Evolutionary conservation across 2,113 vertebrate species (phyloP).

Genomic region (Oxyura jamaicensis): DNA sequence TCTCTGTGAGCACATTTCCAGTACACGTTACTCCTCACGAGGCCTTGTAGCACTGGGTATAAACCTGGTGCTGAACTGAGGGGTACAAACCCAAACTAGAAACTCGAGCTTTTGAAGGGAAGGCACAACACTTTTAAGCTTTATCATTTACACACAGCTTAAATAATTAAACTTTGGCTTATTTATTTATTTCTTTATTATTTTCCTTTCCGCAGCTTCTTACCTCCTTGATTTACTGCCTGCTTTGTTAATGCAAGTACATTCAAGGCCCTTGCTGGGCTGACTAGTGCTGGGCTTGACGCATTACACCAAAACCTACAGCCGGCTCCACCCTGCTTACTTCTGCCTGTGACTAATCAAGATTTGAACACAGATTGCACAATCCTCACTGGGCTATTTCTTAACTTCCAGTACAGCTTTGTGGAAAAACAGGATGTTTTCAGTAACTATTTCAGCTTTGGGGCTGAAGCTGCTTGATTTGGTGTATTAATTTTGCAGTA

Average conservation of each 20-base stretch:
- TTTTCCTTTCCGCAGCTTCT: not conserved
- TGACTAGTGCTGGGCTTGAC: not conserved
- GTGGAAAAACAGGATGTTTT: not conserved
- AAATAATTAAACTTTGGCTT: not conserved
- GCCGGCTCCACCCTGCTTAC: not conserved
- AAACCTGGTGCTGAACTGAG: not conserved
- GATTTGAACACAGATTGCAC: constrained; percentile 19
- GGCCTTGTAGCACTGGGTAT: not conserved
- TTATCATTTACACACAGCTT: not conserved
- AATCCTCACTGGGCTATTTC: constrained; percentile 17
- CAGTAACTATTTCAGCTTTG: not conserved
- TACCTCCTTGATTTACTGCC: not conserved
- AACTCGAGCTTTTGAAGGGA: not conserved
- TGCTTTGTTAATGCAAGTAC: not conserved
- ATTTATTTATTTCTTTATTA: not conserved
- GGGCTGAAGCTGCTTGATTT: not conserved
- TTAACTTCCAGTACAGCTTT: not conserved
- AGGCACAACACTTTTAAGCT: not conserved
- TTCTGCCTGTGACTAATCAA: not conserved
- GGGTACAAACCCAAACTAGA: not conserved
- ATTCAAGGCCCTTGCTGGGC: not conserved
- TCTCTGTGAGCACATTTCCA: not conserved
- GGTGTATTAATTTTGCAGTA: constrained; percentile 6
- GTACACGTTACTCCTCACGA: not conserved
- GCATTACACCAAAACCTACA: not conserved